These are phyloP conservation scores for Ploceus nigricollis DNA, from an alignment of 2,113 vertebrate species.

Conservation along the genomic window DNA sequence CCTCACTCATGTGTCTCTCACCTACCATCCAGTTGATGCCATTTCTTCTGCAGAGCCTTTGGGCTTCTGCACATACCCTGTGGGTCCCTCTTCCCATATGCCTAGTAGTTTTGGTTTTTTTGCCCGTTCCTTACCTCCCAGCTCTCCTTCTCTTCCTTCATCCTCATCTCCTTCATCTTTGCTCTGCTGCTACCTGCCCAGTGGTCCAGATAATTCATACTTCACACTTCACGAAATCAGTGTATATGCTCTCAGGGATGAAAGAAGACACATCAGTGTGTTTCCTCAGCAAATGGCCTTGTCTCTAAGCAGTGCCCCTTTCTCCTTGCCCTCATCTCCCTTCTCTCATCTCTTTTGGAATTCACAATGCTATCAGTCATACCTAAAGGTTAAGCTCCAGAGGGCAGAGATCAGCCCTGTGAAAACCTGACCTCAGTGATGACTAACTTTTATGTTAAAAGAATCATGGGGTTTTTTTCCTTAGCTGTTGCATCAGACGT, in stretches of 20 bases:
- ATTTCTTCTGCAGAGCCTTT: background rate
- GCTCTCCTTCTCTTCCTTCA: background rate
- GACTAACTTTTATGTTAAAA: conserved; percentile 49
- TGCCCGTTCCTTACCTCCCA: background rate
- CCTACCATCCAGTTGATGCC: background rate
- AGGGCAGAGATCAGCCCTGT: conserved; percentile 38
- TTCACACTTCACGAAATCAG: background rate
- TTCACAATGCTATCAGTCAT: conserved; percentile 33
- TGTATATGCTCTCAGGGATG: background rate
- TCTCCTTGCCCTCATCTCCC: background rate
- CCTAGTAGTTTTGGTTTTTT: background rate
- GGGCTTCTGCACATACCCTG: background rate
- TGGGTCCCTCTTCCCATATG: background rate
- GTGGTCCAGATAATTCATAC: background rate
- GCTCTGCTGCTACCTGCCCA: background rate
- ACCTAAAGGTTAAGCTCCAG: conserved; percentile 41
- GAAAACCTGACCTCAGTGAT: background rate
- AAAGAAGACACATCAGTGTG: background rate
- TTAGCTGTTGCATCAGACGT: conserved; percentile 31
- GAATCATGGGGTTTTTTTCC: background rate
- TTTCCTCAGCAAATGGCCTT: background rate
- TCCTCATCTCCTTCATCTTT: background rate
- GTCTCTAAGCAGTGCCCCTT: background rate
- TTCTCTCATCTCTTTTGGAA: background rate
- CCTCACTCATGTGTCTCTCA: background rate